A percentile compares a stretch with the other conserved stretches of the same genome.
Conservation (phyloP, 2,797 vertebrate species). For the Hapalemur alaotrensis region DNA sequence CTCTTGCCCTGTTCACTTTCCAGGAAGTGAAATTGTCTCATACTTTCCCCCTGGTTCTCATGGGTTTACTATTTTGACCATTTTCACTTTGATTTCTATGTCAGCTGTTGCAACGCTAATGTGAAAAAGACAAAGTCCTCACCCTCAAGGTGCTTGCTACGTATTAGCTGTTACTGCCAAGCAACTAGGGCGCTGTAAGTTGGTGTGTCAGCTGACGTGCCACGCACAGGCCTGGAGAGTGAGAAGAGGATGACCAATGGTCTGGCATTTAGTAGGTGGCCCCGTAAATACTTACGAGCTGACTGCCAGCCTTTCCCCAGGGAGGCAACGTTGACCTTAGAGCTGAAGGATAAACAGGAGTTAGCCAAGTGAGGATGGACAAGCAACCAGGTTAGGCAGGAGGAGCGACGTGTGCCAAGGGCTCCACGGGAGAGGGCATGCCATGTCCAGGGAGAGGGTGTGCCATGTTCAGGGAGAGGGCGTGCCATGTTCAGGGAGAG, state of each 20-base stretch:
- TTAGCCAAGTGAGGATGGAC: background rate
- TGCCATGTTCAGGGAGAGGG: background rate
- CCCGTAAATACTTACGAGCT: background rate
- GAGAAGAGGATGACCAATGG: no score
- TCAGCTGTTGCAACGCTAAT: background rate
- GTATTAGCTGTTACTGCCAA: no score
- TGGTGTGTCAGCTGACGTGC: background rate
- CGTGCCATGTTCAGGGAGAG: no score
- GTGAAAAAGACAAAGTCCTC: background rate
- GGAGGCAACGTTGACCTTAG: background rate
- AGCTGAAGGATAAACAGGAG: background rate
- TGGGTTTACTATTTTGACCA: background rate
- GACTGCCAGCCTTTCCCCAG: background rate
- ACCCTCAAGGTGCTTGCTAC: background rate
- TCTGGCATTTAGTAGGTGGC: background rate
- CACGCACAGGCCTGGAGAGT: background rate
- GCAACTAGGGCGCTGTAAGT: background rate
- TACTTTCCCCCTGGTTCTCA: background rate
- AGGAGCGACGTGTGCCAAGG: accelerated
- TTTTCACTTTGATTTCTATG: background rate
- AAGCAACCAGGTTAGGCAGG: accelerated
- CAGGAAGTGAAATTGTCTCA: background rate
- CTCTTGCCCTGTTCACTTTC: background rate
- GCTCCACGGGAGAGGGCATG: accelerated
- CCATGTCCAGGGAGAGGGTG: background rate